phyloP scores from a whole-genome alignment of 2,888 invertebrate species.

The Ischnus inquisitorius region DNA sequence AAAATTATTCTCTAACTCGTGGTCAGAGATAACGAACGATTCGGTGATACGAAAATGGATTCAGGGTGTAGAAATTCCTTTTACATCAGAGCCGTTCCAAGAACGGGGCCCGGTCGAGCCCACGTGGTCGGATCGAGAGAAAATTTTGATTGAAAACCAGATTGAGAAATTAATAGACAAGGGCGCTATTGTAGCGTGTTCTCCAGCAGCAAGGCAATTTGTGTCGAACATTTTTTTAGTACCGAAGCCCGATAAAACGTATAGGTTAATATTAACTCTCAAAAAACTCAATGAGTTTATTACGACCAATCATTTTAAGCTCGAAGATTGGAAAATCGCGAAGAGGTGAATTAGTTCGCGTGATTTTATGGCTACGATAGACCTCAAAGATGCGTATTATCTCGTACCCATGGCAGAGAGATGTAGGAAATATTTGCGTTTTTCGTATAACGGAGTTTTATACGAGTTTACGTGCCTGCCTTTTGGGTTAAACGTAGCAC shows the following conservation, averaged over 20 bases:
- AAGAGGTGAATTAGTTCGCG: neutral
- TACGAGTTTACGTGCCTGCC: slow-evolving; percentile 13
- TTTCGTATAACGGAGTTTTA: slow-evolving; percentile 12
- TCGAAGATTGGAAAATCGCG: slow-evolving; percentile 6
- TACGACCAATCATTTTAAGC: neutral
- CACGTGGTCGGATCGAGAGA: slow-evolving; percentile 6
- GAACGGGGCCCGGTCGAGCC: neutral
- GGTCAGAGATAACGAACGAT: slow-evolving; percentile 3
- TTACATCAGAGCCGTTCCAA: neutral
- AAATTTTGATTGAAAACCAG: neutral
- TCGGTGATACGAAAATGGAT: slow-evolving; percentile 12
- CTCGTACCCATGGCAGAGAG: slow-evolving; percentile 8
- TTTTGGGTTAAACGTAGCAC: neutral
- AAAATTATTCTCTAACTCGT: neutral
- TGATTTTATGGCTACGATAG: slow-evolving; percentile 2
- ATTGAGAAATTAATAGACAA: neutral
- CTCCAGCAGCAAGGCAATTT: neutral
- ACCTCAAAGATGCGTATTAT: slow-evolving; percentile 11
- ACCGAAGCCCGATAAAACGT: neutral
- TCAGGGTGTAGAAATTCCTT: neutral
- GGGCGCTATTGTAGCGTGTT: slow-evolving; percentile 2
- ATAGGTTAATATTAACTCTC: slow-evolving; percentile 1
- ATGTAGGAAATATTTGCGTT: slow-evolving; percentile 19
- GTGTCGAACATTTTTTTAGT: slow-evolving; percentile 10
- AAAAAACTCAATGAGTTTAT: slow-evolving; percentile 1